Evolutionary conservation across 2,888 invertebrate genomes (phyloP), one percentile per base, ranked within the genome.

Genomic region (Ctenicera cuprea): DNA sequence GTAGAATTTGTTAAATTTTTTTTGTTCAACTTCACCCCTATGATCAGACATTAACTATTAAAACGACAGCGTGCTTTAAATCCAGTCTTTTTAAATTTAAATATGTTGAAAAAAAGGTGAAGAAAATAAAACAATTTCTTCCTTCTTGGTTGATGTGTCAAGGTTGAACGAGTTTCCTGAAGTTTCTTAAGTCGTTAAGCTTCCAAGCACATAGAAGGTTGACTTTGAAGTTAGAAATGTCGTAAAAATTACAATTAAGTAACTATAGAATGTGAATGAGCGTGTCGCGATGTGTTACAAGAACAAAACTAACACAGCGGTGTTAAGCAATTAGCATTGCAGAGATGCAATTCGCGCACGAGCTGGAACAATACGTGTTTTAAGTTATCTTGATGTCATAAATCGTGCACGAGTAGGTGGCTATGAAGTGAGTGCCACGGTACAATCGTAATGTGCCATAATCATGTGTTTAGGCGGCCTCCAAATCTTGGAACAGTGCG

Each of bases 301-400:
- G 48, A 52, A 54, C 9, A 33, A 33, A 33, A 33, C 33, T 22
- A 22, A 26, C 4, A 12, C 4, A 12, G 12, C 3, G 52, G 65
- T 52, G 65, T 65, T 65, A 50, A 65, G 50, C 37, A 65, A 65
- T 65, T 65, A 65, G 65, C 52, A 50, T 50, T 65, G 20, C 48
- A 16, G 33, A 65, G 45, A 48, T 48, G 64, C 65, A 65, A 65
- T 65, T 38, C 37, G 59, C 59, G 71, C 54, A 65, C 65, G 45
- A 57, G 45, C 45, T 66, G 66, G 45, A 71, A 71, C 71, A 66
- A 66, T 71, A 59, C 43, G 50, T 71, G 33, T 20, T 45, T 33
- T n/a, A 12, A 22, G 43, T 65, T 68, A 73, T 73, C 73, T 73
- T 61, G 73, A 73, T 73, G 71, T 71, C 73, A 73, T 73, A 76